Base-by-base conservation (phyloP, 2,797 vertebrate species). In the Siniperca scherzeri region DNA sequence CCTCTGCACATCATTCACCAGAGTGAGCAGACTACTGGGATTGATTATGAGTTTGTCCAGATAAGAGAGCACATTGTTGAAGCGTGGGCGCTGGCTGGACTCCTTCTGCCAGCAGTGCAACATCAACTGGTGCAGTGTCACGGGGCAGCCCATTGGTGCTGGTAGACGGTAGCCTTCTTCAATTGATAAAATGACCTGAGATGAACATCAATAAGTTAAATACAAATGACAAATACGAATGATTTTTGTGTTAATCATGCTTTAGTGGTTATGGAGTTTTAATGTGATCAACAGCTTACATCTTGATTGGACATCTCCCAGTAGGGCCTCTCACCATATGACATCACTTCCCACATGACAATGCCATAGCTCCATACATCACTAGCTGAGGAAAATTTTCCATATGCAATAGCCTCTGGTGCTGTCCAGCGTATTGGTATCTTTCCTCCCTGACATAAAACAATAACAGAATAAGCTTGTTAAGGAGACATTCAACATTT, bases 281-380 rank as follows among this genome's bases (percentile, higher is more conserved):
- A 77, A 76, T 40, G 8, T 7, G 25, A 61, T 21, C 38, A 19
- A 19, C 36, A 74, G 93, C 97, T 97, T 94, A 99, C 98, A 83
- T 99, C 98, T 93, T 99, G 98, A 93, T 99, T 99, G 89, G 98
- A 99, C 98, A 99, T 99, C 93, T 99, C 98, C 98, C 98, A 99
- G 84, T 99, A 99, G 0, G 98, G 98, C 82, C 98, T 96, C 91
- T 99, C 98, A 38, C 98, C 98, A 0, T 99, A 99, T 70, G 98
- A 99, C 98, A 99, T 99, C 91, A 99, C 98, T 89, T 99, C 98
- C 98, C 98, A 99, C 98, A 99, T 99, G 70, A 99, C 98, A 55
- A 99, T 99, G 14, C 97, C 98, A 0, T 98, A 99, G 92, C 98
- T 99, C 98, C 98, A 99, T 0, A 97, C 94, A 1, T 99, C 98